Base-by-base conservation (phyloP, 2,888 invertebrate genomes). In the Andrena haemorrhoa region DNA sequence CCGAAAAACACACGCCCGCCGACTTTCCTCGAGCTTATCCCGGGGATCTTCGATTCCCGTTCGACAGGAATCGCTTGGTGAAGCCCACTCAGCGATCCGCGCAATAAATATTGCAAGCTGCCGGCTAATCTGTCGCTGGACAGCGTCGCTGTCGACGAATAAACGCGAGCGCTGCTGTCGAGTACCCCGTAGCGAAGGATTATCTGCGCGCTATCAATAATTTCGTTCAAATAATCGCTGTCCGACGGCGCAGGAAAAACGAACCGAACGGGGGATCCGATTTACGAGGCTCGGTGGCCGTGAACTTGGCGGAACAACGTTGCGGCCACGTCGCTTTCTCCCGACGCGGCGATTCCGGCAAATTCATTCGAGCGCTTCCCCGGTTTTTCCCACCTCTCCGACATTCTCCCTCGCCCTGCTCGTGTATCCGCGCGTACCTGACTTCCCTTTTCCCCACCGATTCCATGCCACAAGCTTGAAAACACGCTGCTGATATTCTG, bases 401-500 rank as follows among this genome's bases (percentile, higher is more conserved):
- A 10, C n/a, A n/a, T n/a, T 56, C 29, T 12, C 16, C 10, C 12
- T 0, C 26, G 16, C 35, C 4, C 26, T 6, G 33, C 10, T 56
- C 26, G 2, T 26, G 26, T 56, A 56, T 10, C 4, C 26, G 23
- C 26, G 23, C 4, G 56, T 23, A 12, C 16, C 3, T 33, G 33
- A 5, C 12, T 51, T 75, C 8, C 33, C 26, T 61, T 47, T 65
- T 23, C 26, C 61, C 7, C 16, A 23, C 26, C n/a, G 35, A 12
- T 49, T 61, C 58, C 7, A 23, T 12, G 2, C 29, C 29, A 16
- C 47, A 53, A 49, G 56, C 79, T 41, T 41, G 69, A 56, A 66
- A 56, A 85, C 86, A 84, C 77, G 77, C 77, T 74, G 73, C 78
- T 85, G 87, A 89, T 88, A 89, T 88, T 88, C 82, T 79, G 88